Evolutionary conservation across 2,888 invertebrate genomes (phyloP).

Genomic region (Doris montereyensis): DNA sequence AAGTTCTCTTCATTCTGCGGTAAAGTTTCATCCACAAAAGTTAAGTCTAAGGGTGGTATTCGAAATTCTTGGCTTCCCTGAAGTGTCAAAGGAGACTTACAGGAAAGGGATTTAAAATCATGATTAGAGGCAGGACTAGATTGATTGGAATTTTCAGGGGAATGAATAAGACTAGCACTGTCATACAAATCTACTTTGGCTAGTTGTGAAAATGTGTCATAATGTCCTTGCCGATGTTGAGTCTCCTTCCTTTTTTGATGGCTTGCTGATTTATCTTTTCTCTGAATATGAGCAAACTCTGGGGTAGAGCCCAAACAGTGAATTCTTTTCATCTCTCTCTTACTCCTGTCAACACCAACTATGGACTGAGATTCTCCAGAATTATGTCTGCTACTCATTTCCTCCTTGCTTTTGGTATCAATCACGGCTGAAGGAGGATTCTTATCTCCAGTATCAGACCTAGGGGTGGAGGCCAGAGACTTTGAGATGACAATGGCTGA

Average conservation of each 20-base stretch:
- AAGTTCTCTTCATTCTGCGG: too few relatives aligned
- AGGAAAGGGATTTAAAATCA: not conserved
- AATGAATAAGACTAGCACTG: not conserved
- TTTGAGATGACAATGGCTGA: too few relatives aligned
- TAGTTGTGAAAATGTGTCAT: conserved; percentile 13
- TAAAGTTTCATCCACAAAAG: not conserved
- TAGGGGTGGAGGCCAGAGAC: not conserved
- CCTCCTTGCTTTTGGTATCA: not conserved
- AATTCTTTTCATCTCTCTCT: not conserved
- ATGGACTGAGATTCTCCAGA: not conserved
- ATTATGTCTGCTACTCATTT: not conserved
- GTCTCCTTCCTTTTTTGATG: not conserved
- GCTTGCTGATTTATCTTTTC: not conserved
- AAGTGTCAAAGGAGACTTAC: not conserved
- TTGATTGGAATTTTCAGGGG: conserved; percentile 10
- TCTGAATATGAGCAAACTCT: too few relatives aligned
- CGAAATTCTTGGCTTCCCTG: not conserved
- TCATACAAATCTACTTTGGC: conserved; percentile 30
- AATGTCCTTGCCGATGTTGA: not conserved
- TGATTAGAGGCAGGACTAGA: conserved; percentile 7
- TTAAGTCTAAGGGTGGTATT: not conserved
- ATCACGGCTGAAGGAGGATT: not conserved
- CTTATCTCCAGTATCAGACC: not conserved
- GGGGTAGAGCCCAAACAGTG: not conserved
- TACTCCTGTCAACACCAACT: not conserved